Evolutionary conservation across 2,113 vertebrate genomes (phyloP).

Genomic region (Synchiropus splendidus): DNA sequence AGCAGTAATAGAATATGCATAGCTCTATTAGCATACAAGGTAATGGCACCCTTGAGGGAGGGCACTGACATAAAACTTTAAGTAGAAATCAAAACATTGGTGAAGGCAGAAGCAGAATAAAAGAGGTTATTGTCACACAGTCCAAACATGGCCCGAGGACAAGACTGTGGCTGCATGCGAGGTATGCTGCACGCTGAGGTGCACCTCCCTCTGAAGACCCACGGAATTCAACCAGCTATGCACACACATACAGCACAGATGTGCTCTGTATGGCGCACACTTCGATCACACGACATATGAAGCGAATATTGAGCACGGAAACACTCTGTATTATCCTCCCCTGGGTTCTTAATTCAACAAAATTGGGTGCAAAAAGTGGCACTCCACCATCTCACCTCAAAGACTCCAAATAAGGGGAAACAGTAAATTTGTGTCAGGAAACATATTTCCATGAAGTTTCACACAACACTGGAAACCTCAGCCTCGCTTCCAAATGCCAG

Average conservation of each 20-base stretch:
- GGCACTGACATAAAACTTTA: slow-evolving; percentile 86
- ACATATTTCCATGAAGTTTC: slow-evolving; percentile 28
- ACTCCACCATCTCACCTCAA: slow-evolving; percentile 36
- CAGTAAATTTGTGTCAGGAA: slow-evolving; percentile 50
- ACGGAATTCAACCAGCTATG: too few relatives aligned
- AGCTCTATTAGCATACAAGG: slow-evolving; percentile 85
- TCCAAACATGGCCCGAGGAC: slow-evolving; percentile 71
- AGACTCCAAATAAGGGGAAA: slow-evolving; percentile 64
- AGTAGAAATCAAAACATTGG: slow-evolving; percentile 94
- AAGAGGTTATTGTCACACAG: slow-evolving; percentile 78
- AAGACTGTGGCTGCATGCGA: slow-evolving; percentile 61
- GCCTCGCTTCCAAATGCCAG: slow-evolving; percentile 8
- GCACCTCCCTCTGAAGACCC: slow-evolving; percentile 41
- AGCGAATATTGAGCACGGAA: slow-evolving; percentile 5
- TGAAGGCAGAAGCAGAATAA: slow-evolving; percentile 74
- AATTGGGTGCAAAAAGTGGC: slow-evolving; percentile 64
- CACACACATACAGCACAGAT: slow-evolving; percentile 23
- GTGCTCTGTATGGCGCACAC: neutral
- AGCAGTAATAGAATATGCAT: slow-evolving; percentile 89
- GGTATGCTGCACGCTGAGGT: slow-evolving; percentile 50
- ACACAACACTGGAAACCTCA: slow-evolving; percentile 3
- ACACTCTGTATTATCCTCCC: slow-evolving; percentile 25
- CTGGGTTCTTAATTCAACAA: slow-evolving; percentile 62
- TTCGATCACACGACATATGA: too few relatives aligned
- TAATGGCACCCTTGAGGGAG: slow-evolving; percentile 90